phyloP scores from a whole-genome alignment of 2,888 invertebrate species.

The Zootermopsis nevadensis region DNA sequence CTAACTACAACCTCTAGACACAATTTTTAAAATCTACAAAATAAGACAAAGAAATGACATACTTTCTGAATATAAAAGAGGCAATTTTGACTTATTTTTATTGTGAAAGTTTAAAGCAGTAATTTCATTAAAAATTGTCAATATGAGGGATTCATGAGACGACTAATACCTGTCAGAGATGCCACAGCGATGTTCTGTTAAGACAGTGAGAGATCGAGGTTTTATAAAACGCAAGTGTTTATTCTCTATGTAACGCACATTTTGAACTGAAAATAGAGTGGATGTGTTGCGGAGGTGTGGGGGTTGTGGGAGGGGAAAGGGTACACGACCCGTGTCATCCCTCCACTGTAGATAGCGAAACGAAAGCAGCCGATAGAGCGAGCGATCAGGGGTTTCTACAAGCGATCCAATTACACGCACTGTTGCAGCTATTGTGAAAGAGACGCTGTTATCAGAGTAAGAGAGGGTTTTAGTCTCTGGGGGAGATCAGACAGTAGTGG shows the following conservation, averaged over 20 bases:
- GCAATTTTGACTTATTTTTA: too few relatives aligned
- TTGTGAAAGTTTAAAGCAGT: too few relatives aligned
- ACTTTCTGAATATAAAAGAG: too few relatives aligned
- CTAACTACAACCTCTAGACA: too few relatives aligned
- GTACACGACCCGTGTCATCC: not conserved
- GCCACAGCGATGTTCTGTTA: too few relatives aligned
- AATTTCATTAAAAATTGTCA: too few relatives aligned
- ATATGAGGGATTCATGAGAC: too few relatives aligned
- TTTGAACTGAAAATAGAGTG: not conserved
- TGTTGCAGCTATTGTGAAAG: constrained; percentile 47
- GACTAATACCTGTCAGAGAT: too few relatives aligned
- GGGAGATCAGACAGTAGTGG: constrained; percentile 22
- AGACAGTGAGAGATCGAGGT: too few relatives aligned
- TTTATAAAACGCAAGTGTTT: not conserved
- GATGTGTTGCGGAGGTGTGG: not conserved
- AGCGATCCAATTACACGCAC: constrained; percentile 54
- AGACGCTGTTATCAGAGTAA: constrained; percentile 6
- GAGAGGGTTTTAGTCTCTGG: constrained; percentile 25
- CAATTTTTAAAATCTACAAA: too few relatives aligned
- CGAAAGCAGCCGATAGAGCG: constrained; percentile 7
- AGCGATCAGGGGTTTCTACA: constrained; percentile 52
- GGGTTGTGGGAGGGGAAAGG: not conserved
- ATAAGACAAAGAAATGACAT: too few relatives aligned
- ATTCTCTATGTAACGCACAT: not conserved
- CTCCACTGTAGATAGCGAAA: not conserved